phyloP scores from a whole-genome alignment of 2,888 invertebrate genomes.

The Drosophila flavopinicola region DNA sequence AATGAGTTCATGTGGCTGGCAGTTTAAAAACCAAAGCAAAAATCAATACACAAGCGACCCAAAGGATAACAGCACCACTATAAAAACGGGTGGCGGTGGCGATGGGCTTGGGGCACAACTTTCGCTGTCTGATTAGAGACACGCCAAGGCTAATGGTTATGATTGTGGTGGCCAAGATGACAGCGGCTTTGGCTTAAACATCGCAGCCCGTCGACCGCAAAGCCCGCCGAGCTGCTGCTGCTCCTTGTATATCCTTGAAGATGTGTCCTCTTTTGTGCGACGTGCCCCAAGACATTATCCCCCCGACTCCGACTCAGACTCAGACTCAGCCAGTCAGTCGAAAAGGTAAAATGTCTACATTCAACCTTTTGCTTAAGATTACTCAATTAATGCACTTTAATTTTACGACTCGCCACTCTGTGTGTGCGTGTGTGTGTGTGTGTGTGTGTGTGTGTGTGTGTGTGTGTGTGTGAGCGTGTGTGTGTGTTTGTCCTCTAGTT shows the following conservation, averaged over 20 bases:
- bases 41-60: conserved; percentile 71
- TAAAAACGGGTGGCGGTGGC: background rate
- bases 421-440: background rate
- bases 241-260: conserved; percentile 26
- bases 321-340: too few species aligned
- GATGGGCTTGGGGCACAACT: conserved; percentile 25
- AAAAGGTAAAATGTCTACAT: conserved; percentile 69
- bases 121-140: conserved; percentile 76
- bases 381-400: conserved; percentile 76
- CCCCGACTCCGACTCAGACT: too few species aligned
- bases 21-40: conserved; percentile 79
- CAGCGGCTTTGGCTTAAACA: conserved; percentile 72
- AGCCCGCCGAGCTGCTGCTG: conserved; percentile 18
- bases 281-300: conserved; percentile 53
- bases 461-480: background rate
- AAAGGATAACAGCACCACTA: conserved; percentile 47
- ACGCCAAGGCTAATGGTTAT: conserved; percentile 78
- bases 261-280: conserved; percentile 42
- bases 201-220: conserved; percentile 32
- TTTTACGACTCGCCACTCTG: conserved; percentile 51
- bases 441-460: conserved; percentile 3
- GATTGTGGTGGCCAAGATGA: conserved; percentile 79
- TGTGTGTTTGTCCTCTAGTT: too few species aligned
- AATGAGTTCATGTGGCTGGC: conserved; percentile 80
- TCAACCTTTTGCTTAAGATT: conserved; percentile 66